A percentile compares a stretch with the other conserved stretches of the same genome.
These are phyloP conservation scores for Ellobius talpinus DNA, from an alignment of 2,113 vertebrate species.

Conservation along the genomic window DNA sequence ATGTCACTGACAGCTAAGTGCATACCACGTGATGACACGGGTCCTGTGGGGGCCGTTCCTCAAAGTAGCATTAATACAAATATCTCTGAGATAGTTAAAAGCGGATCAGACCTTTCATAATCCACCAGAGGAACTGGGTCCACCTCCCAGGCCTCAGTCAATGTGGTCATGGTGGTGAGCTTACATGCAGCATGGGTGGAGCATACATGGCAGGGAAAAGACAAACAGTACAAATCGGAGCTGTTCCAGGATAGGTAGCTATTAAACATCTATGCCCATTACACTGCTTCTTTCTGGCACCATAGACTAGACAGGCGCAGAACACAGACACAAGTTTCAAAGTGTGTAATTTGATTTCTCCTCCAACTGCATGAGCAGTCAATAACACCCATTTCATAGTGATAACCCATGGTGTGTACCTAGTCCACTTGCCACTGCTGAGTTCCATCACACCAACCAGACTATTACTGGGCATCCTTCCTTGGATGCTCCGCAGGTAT, in stretches of 20 bases:
- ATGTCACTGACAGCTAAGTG: neutral
- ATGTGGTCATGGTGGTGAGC: neutral
- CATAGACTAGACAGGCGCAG: neutral
- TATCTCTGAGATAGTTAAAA: slow-evolving; percentile 3
- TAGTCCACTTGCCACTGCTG: neutral
- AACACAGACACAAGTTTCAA: neutral
- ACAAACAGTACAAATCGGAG: neutral
- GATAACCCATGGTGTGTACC: neutral
- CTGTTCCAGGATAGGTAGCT: neutral
- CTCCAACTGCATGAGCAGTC: neutral
- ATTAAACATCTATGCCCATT: neutral
- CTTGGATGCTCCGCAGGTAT: neutral
- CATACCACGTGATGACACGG: neutral
- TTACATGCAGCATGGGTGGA: neutral
- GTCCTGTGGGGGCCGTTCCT: neutral
- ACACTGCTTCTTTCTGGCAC: neutral
- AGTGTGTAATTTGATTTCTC: neutral
- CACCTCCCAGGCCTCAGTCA: neutral
- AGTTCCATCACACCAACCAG: neutral
- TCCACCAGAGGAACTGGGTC: neutral
- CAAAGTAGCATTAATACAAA: neutral
- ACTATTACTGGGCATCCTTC: neutral
- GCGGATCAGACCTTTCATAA: neutral
- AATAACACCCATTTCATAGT: no score
- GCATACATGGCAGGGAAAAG: neutral